Evolutionary conservation across 2,113 vertebrate species (phyloP).

Genomic region (Crotalus viridis): DNA sequence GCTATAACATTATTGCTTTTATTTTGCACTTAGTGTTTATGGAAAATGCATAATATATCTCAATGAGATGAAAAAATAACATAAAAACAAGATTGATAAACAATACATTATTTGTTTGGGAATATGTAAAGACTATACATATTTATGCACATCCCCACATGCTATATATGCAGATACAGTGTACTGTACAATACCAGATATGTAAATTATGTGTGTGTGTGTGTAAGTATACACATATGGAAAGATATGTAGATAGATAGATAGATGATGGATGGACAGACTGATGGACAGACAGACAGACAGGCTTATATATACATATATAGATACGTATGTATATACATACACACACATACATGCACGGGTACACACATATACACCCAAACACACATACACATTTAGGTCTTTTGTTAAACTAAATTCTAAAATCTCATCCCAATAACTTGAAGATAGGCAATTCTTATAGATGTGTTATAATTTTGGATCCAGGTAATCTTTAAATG

Average conservation of each 20-base stretch:
- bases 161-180: not conserved
- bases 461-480: not conserved
- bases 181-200: not conserved
- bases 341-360: too few species aligned
- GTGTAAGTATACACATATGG: not conserved
- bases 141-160: not conserved
- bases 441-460: not conserved
- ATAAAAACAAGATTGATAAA: conserved; percentile 36
- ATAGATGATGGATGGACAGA: too few species aligned
- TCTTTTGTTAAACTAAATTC: too few species aligned
- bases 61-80: conserved; percentile 37
- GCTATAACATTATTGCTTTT: conserved; percentile 51
- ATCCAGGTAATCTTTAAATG: not conserved
- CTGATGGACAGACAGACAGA: too few species aligned
- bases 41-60: conserved; percentile 50
- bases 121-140: not conserved
- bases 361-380: too few species aligned
- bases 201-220: not conserved
- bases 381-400: too few species aligned
- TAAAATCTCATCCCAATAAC: not conserved
- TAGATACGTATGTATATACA: too few species aligned
- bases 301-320: too few species aligned
- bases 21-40: conserved; percentile 60
- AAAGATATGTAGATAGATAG: too few species aligned
- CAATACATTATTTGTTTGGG: conserved; percentile 10